Percentiles rank a stretch among this genome's conserved stretches.
Evolutionary conservation across 1,140 invertebrate species (phyloP).

Genomic region (Musca vetustissima): DNA sequence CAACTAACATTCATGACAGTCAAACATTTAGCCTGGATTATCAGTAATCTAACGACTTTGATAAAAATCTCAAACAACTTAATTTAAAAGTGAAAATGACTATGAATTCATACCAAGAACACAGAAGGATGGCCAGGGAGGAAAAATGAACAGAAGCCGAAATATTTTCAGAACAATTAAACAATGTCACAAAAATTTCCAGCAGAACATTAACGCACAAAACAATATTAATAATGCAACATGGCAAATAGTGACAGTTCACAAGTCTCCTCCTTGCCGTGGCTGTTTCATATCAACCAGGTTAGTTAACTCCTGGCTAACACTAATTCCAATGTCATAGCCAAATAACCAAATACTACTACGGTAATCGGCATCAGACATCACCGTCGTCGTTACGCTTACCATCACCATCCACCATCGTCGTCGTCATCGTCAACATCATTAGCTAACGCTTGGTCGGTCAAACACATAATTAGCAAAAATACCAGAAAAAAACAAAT

Average conservation of each 20-base stretch:
- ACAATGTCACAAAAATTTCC: constrained; percentile 19
- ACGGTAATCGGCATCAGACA: not conserved
- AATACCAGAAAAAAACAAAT: not conserved
- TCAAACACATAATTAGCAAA: constrained; percentile 18
- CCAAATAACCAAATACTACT: not conserved
- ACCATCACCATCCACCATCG: no score
- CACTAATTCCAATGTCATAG: constrained; percentile 3
- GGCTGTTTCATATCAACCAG: not conserved
- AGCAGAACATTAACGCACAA: constrained; percentile 7
- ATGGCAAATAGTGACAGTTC: constrained; percentile 17
- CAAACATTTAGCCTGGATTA: no score
- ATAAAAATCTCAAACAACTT: no score
- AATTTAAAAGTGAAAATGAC: no score
- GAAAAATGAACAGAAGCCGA: not conserved
- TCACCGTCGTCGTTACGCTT: no score
- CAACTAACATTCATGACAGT: no score
- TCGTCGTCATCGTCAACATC: no score
- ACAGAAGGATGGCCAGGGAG: no score
- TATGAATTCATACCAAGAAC: no score
- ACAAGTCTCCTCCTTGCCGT: not conserved
- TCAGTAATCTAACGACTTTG: no score
- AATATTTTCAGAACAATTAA: constrained; percentile 19
- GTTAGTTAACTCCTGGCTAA: not conserved
- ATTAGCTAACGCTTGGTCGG: no score
- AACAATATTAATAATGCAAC: constrained; percentile 20